Conservation (phyloP, 2,888 invertebrate species). For the Leucophenga montana region DNA sequence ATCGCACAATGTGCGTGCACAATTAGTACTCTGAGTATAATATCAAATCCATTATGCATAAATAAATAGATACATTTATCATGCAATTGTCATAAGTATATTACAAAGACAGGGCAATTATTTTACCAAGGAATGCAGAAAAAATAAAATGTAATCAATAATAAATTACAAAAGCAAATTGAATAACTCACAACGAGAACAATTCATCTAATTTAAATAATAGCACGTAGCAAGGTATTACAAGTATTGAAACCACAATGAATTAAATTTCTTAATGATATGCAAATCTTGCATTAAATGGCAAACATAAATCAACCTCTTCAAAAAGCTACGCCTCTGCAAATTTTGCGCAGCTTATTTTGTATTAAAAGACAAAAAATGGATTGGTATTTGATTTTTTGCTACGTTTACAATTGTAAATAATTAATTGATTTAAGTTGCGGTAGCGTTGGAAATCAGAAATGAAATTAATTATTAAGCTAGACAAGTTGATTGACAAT, state of each 20-base stretch:
- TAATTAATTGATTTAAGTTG: constrained; percentile 21
- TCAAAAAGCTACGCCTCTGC: background rate
- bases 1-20: too few relatives aligned
- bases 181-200: background rate
- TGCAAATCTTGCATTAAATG: background rate
- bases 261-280: constrained; percentile 8
- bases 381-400: background rate
- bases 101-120: background rate
- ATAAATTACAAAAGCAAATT: constrained; percentile 2
- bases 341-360: background rate
- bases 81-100: too few relatives aligned
- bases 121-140: background rate
- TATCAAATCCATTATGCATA: constrained; percentile 46
- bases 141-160: background rate
- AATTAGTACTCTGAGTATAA: too few relatives aligned
- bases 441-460: background rate
- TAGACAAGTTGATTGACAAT: constrained; percentile 21
- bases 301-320: constrained; percentile 4
- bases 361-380: background rate
- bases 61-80: background rate
- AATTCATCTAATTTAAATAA: background rate
- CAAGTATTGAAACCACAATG: too few relatives aligned
- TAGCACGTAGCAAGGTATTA: too few relatives aligned
- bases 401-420: constrained; percentile 16
- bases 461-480: constrained; percentile 16